Percentiles rank a stretch among this genome's conserved stretches.
phyloP scores from a whole-genome alignment of 2,113 vertebrate species.

The Silurus asotus region DNA sequence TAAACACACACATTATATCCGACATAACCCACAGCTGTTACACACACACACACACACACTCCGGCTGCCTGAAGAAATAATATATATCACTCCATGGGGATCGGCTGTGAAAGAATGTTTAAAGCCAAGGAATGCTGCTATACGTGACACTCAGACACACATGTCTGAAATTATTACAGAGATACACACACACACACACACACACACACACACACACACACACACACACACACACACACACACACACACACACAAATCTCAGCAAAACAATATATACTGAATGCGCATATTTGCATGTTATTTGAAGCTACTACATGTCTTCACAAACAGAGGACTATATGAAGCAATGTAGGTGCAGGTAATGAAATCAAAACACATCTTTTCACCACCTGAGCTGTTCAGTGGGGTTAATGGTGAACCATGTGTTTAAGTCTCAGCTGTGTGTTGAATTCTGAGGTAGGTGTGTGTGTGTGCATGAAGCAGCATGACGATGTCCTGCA shows the following conservation, averaged over 20 bases:
- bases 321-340: not conserved
- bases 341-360: not conserved
- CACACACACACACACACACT: conserved; percentile 28
- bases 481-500: not conserved
- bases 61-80: conserved; percentile 2
- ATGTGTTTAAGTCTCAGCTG: not conserved
- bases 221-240: not conserved
- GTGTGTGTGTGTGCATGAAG: not conserved
- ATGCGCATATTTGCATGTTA: not conserved
- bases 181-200: not conserved
- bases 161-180: not conserved
- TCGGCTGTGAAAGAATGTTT: conserved; percentile 31
- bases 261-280: not conserved
- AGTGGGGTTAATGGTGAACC: not conserved
- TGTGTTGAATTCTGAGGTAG: not conserved
- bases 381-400: not conserved
- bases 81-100: conserved; percentile 18
- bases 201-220: conserved; percentile 10
- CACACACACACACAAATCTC: not conserved
- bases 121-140: conserved; percentile 34
- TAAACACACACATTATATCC: conserved; percentile 30
- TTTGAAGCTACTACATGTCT: not conserved
- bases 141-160: not conserved
- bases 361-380: not conserved
- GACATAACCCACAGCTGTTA: conserved; percentile 33